These are phyloP conservation scores for Struthidea cinerea DNA, from an alignment of 2,113 vertebrate genomes.

Conservation along the genomic window DNA sequence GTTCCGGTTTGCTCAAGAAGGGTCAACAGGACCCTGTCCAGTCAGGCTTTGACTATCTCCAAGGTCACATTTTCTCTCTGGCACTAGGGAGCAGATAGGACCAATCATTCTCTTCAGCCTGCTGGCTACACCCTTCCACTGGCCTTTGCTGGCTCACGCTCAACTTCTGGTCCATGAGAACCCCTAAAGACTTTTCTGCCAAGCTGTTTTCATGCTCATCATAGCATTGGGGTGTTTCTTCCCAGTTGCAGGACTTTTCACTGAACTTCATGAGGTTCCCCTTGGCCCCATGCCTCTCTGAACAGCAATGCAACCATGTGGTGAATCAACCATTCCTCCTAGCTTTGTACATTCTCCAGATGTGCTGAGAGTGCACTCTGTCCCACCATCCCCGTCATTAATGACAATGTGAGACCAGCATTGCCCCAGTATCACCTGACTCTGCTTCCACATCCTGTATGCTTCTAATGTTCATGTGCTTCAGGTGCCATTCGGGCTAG, in stretches of 20 bases:
- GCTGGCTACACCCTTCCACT: not conserved
- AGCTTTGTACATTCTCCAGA: not conserved
- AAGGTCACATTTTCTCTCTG: not conserved
- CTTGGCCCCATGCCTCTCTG: not conserved
- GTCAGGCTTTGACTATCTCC: not conserved
- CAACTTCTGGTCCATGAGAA: not conserved
- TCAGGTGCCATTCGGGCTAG: no score
- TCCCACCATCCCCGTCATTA: not conserved
- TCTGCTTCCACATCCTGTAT: not conserved
- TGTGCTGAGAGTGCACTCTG: not conserved
- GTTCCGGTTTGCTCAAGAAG: not conserved
- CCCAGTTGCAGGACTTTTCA: not conserved
- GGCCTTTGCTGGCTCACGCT: not conserved
- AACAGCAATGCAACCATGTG: not conserved
- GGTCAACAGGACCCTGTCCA: not conserved
- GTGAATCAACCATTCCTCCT: not conserved
- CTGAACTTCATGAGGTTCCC: not conserved
- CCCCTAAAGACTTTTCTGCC: not conserved
- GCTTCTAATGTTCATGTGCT: not conserved
- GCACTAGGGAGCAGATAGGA: not conserved
- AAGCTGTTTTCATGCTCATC: not conserved
- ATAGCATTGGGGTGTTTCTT: not conserved
- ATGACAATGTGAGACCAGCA: not conserved
- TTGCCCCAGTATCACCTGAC: not conserved
- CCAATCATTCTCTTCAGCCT: not conserved